Evolutionary conservation across 2,113 vertebrate genomes (phyloP).

Genomic region (Corythornis madagascariensis): DNA sequence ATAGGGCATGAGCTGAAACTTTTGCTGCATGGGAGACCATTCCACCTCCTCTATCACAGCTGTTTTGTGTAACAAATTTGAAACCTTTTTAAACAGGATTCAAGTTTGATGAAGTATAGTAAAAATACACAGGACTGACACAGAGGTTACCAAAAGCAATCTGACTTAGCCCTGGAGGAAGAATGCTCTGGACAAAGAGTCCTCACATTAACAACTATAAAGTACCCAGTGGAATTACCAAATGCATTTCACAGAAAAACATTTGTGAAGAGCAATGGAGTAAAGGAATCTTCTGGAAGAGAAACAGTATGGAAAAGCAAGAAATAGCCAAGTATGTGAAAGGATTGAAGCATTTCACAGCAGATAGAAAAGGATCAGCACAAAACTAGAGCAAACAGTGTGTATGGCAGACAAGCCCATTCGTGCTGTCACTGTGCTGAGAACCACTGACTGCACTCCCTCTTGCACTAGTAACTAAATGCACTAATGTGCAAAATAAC

Average conservation of each 20-base stretch:
- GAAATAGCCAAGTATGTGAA: background rate
- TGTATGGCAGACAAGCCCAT: background rate
- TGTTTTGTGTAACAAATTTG: background rate
- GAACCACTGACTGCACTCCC: background rate
- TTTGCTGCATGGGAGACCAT: background rate
- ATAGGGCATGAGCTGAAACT: background rate
- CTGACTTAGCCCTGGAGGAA: background rate
- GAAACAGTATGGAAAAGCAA: background rate
- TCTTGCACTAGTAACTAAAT: background rate
- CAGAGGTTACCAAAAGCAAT: conserved; percentile 17
- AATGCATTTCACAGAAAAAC: background rate
- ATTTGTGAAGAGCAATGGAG: background rate
- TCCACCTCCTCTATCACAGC: background rate
- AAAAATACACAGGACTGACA: background rate
- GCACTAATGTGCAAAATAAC: background rate
- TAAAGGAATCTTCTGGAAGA: background rate
- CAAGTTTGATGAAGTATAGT: background rate
- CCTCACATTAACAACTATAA: background rate
- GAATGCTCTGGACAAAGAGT: background rate
- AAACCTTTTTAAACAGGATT: background rate
- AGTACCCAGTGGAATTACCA: background rate
- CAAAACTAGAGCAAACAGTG: background rate
- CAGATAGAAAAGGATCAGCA: background rate
- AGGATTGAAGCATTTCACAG: background rate
- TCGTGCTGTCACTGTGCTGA: background rate